A percentile compares a stretch with the other conserved stretches of the same genome.
Conservation (phyloP, 2,888 invertebrate species). For the Dynastes hyllus region DNA sequence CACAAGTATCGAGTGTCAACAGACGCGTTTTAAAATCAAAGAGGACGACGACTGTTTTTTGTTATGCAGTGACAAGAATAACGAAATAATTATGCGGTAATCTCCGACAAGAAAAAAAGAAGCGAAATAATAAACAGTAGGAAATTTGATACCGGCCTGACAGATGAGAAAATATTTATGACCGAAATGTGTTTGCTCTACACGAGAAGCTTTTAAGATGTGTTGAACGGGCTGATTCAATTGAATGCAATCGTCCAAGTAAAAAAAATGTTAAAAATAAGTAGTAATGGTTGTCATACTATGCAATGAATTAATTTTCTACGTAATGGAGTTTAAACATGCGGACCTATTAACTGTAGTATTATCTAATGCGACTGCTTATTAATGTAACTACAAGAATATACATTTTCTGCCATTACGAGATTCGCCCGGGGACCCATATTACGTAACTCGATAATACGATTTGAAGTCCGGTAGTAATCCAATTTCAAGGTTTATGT, state of each 20-base stretch:
- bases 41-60: not conserved
- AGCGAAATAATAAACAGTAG: constrained; percentile 23
- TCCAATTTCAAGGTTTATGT: constrained; percentile 33
- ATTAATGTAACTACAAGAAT: not conserved
- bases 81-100: constrained; percentile 37
- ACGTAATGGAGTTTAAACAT: no score
- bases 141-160: constrained; percentile 14
- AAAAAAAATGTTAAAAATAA: not conserved
- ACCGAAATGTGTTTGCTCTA: not conserved
- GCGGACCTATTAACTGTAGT: no score
- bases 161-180: constrained; percentile 7
- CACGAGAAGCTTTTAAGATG: not conserved
- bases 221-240: not conserved
- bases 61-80: constrained; percentile 15
- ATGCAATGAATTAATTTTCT: no score
- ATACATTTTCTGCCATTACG: not conserved
- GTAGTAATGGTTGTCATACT: no score
- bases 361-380: no score
- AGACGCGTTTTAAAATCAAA: not conserved
- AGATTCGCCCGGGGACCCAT: not conserved
- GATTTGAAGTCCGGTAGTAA: constrained; percentile 19
- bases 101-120: constrained; percentile 14
- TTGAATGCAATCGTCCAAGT: not conserved
- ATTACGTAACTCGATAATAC: constrained; percentile 16
- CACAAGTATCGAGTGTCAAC: not conserved